These are phyloP conservation scores for Megalonaias nervosa DNA, from an alignment of 1,140 invertebrate species.

Conservation along the genomic window DNA sequence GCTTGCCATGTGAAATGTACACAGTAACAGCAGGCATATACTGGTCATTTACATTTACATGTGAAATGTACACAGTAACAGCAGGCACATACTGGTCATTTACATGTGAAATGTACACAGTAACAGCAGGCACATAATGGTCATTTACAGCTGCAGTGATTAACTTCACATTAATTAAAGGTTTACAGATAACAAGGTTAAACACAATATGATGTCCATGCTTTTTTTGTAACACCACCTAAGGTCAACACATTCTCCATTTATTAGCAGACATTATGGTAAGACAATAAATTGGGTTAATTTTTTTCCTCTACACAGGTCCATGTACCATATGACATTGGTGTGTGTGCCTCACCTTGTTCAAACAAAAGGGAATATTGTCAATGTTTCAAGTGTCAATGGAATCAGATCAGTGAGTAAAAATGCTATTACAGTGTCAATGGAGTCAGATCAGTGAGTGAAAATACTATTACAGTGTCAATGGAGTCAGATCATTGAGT, in stretches of 20 bases:
- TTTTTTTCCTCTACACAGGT: slow-evolving; percentile 27
- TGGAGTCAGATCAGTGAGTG: slow-evolving; percentile 80
- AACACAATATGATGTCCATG: background rate
- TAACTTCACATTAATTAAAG: too few species aligned
- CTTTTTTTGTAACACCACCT: background rate
- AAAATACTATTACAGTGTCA: slow-evolving; percentile 80
- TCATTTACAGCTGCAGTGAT: too few species aligned
- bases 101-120: too few species aligned
- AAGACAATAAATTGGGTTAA: too few species aligned
- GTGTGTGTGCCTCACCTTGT: slow-evolving; percentile 56
- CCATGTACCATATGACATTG: slow-evolving; percentile 60
- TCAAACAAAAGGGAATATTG: slow-evolving; percentile 58
- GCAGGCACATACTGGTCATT: too few species aligned
- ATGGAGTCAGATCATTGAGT: slow-evolving; percentile 81
- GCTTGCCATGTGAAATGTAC: too few species aligned
- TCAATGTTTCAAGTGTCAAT: slow-evolving; percentile 82
- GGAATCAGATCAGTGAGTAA: slow-evolving; percentile 80
- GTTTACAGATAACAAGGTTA: background rate
- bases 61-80: too few species aligned
- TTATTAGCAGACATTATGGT: too few species aligned
- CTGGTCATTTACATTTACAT: too few species aligned
- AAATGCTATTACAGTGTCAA: slow-evolving; percentile 81
- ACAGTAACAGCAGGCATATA: too few species aligned
- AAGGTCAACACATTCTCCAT: too few species aligned
- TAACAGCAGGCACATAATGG: too few species aligned